Percentiles rank a stretch among this genome's conserved stretches.
Evolutionary conservation across 1,140 invertebrate genomes (phyloP).

Genomic region (Physella acuta): DNA sequence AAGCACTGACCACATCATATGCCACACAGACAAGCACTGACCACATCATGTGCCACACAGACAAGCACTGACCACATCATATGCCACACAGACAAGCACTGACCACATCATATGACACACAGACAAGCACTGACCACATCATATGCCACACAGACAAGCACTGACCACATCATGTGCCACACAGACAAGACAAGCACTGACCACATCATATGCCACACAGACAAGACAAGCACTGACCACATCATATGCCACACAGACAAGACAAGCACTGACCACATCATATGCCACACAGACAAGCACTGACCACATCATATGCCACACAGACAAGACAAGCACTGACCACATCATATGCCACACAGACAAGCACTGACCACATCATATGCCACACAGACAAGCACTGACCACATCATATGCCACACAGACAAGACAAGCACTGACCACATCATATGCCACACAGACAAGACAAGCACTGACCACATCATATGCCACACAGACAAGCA

Average conservation of each 20-base stretch:
- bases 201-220: conserved; percentile 80
- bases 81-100: too few relatives aligned
- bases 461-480: too few relatives aligned
- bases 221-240: conserved; percentile 65
- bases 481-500: background rate
- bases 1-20: conserved; percentile 72
- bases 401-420: background rate
- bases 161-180: too few relatives aligned
- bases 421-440: conserved; percentile 67
- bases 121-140: conserved; percentile 69
- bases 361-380: conserved; percentile 71
- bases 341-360: background rate
- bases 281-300: conserved; percentile 17
- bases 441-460: conserved; percentile 82
- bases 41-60: background rate
- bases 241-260: conserved; percentile 84
- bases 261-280: too few relatives aligned
- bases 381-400: too few relatives aligned
- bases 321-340: too few relatives aligned
- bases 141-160: conserved; percentile 83
- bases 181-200: conserved; percentile 56
- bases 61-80: conserved; percentile 71
- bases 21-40: too few relatives aligned
- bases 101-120: background rate
- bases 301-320: conserved; percentile 83